Conservation (phyloP, 2,113 vertebrate species). For the Odocoileus hemionus region DNA sequence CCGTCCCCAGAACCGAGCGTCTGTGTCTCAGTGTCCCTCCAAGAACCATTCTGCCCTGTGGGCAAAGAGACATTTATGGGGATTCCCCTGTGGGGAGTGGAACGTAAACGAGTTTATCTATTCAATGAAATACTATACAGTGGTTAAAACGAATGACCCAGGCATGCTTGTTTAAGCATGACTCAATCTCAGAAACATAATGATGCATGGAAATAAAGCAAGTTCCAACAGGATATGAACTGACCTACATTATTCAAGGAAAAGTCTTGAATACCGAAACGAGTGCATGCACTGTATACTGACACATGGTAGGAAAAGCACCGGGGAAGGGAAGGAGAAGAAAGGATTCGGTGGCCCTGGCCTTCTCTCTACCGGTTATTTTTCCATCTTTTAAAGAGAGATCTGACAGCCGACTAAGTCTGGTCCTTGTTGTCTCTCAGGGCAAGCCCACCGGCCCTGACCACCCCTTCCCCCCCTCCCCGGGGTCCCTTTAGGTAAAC, state of each 20-base stretch:
- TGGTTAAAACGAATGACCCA: not conserved
- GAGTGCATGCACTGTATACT: not conserved
- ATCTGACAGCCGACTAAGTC: not conserved
- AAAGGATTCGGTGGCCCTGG: not conserved
- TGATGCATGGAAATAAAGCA: not conserved
- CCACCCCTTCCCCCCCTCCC: not conserved
- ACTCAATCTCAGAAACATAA: not conserved
- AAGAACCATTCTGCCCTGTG: not conserved
- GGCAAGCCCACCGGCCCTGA: not conserved
- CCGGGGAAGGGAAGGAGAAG: not conserved
- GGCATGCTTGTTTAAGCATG: not conserved
- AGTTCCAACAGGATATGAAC: not conserved
- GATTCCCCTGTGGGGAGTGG: not conserved
- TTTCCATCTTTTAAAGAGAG: not conserved
- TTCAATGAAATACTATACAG: conserved; percentile 7
- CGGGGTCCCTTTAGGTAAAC: not conserved
- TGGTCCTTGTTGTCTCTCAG: not conserved
- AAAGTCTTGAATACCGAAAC: not conserved
- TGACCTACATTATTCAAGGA: not conserved
- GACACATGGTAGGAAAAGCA: not conserved
- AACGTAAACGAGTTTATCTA: not conserved
- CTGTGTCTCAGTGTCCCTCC: not conserved
- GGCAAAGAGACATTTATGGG: not conserved
- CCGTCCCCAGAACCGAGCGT: not conserved
- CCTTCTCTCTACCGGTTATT: not conserved